Evolutionary conservation across 2,888 invertebrate genomes (phyloP), one percentile per base, ranked within the genome.

Genomic region (Sinhomidia bicolor): DNA sequence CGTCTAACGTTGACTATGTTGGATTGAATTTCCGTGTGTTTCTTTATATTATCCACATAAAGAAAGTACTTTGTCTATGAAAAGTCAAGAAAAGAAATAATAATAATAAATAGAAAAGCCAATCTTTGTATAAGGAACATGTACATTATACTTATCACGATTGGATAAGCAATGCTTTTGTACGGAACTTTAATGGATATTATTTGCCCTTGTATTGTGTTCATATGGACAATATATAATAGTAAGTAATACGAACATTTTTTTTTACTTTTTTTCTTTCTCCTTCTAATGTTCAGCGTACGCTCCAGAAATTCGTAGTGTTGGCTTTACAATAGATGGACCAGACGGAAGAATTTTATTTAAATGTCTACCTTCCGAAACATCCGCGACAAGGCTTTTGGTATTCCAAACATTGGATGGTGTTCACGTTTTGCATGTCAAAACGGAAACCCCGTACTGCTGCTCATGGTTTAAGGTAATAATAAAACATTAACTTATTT

Each of bases 391-490:
- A 20, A 79, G 91, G 85, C 79, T 85, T 7, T 71, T 91, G 62
- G 60, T 85, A 44, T 84, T 91, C 68, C 89, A 90, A 85, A 90
- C 89, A 10, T 5, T 88, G 83, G 85, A 90, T 29, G 89, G 89
- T 60, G 74, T 80, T 71, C 65, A 81, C 57, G 87, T 90, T 84
- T 51, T 91, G 23, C 85, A 89, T 76, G 87, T 91, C 62, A 90
- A 90, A 60, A 91, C 90, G 10, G 86, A 88, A 74, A 87, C 90
- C n/a, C 89, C 91, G 5, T 90, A 90, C 65, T 91, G 91, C 86
- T 91, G 90, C 83, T 91, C 91, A 60, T 89, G 89, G 88, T 90
- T 89, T 80, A 87, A 88, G 86, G 91, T 90, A 90, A 88, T 90
- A 90, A 88, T 36, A 65, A 44, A 20, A 14, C 36, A 3, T 29